A percentile compares a stretch with the other conserved stretches of the same genome.
These are phyloP conservation scores for Notodonta dromedarius DNA, from an alignment of 2,888 invertebrate genomes.

Conservation along the genomic window DNA sequence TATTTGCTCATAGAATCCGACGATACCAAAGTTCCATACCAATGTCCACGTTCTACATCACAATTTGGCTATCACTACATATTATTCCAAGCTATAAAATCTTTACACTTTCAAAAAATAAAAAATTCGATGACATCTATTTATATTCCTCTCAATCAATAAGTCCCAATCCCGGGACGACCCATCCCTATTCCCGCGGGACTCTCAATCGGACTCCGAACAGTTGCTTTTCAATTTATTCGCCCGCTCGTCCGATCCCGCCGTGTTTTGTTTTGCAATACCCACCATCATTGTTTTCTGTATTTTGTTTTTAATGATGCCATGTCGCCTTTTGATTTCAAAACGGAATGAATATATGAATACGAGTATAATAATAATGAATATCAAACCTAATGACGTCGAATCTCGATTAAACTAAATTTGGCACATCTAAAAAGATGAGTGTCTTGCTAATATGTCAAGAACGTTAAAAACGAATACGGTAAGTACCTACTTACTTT, in stretches of 20 bases:
- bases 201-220: slow-evolving; percentile 52
- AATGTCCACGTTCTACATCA: no score
- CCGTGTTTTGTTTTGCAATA: slow-evolving; percentile 47
- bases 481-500: no score
- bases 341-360: not conserved
- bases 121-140: not conserved
- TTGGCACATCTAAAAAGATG: no score
- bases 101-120: no score
- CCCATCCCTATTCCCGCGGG: slow-evolving; percentile 68
- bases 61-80: no score
- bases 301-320: slow-evolving; percentile 1
- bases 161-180: slow-evolving; percentile 20
- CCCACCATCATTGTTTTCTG: slow-evolving; percentile 1
- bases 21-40: no score
- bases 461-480: no score
- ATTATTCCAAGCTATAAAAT: no score
- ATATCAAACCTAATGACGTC: no score
- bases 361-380: no score
- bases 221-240: slow-evolving; percentile 70
- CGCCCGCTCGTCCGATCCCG: slow-evolving; percentile 43
- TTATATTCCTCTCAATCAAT: slow-evolving; percentile 1
- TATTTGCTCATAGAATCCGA: not conserved
- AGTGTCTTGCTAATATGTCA: no score
- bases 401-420: no score
- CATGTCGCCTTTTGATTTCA: slow-evolving; percentile 2